A percentile compares a stretch with the other conserved stretches of the same genome.
These are phyloP conservation scores for Caranx melampygus DNA, from an alignment of 2,113 vertebrate genomes.

Conservation along the genomic window DNA sequence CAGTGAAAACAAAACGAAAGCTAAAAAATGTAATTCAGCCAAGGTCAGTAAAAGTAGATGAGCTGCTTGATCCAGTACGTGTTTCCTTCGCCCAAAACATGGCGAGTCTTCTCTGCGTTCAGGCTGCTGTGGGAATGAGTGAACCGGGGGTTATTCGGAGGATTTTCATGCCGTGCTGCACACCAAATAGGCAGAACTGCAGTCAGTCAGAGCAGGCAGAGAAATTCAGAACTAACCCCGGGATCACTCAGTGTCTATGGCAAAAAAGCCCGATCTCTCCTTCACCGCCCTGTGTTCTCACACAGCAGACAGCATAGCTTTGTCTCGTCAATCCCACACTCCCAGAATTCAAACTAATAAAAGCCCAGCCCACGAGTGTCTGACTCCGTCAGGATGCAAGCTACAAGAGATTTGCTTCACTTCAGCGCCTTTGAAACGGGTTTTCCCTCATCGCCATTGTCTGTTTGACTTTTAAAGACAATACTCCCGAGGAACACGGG, in stretches of 20 bases:
- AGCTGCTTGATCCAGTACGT: slow-evolving; percentile 41
- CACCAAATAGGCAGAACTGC: slow-evolving; percentile 75
- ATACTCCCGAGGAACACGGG: slow-evolving; percentile 49
- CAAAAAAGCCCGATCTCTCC: slow-evolving; percentile 50
- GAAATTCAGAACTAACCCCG: slow-evolving; percentile 64
- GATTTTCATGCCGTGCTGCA: slow-evolving; percentile 76
- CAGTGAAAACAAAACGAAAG: slow-evolving; percentile 54
- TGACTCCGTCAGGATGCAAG: slow-evolving; percentile 65
- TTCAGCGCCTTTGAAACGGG: slow-evolving; percentile 65
- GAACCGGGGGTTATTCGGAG: slow-evolving; percentile 61
- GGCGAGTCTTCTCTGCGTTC: slow-evolving; percentile 37
- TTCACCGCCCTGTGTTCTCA: slow-evolving; percentile 59
- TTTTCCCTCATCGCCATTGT: slow-evolving; percentile 67
- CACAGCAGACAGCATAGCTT: slow-evolving; percentile 65
- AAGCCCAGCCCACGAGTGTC: slow-evolving; percentile 51
- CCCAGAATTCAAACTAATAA: slow-evolving; percentile 71
- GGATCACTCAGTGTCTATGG: slow-evolving; percentile 69
- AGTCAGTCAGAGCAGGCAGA: slow-evolving; percentile 70
- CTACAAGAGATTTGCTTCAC: slow-evolving; percentile 75
- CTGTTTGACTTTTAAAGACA: slow-evolving; percentile 74
- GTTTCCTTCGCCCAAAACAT: slow-evolving; percentile 54
- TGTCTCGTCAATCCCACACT: slow-evolving; percentile 64
- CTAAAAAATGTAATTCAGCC: slow-evolving; percentile 38
- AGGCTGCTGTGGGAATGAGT: slow-evolving; percentile 68
- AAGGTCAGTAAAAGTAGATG: slow-evolving; percentile 65